Conservation (phyloP, 1,140 invertebrate species). For the Hylyphantes graminicola region DNA sequence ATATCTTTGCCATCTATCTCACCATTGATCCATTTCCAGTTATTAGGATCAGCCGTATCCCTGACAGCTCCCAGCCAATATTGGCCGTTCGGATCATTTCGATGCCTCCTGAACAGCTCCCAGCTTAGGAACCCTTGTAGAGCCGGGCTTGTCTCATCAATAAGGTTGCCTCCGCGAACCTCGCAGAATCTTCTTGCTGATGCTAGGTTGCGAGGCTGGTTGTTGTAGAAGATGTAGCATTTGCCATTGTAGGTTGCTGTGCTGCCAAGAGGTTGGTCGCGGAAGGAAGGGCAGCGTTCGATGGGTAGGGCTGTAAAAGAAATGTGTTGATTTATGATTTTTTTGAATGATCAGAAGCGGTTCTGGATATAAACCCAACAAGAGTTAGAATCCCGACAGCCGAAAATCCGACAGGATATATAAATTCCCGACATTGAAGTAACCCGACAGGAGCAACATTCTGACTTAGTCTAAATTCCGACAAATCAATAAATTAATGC, state of each 20-base stretch:
- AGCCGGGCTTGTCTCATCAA: constrained; percentile 93
- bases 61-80: constrained; percentile 94
- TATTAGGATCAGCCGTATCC: constrained; percentile 80
- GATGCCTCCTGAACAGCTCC: constrained; percentile 91
- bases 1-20: constrained; percentile 9
- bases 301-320: constrained; percentile 80
- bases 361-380: too few species aligned
- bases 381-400: too few species aligned
- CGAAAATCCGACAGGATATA: too few species aligned
- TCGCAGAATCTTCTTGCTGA: constrained; percentile 85
- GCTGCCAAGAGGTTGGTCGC: constrained; percentile 90
- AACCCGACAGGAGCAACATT: too few species aligned
- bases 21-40: constrained; percentile 89
- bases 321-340: too few species aligned
- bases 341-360: too few species aligned
- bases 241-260: constrained; percentile 95
- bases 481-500: too few species aligned
- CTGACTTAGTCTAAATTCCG: too few species aligned
- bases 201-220: constrained; percentile 83
- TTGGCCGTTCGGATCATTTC: constrained; percentile 88
- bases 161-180: constrained; percentile 81
- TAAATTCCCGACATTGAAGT: too few species aligned
- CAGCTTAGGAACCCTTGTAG: constrained; percentile 94
- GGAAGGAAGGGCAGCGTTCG: constrained; percentile 90
- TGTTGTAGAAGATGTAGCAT: constrained; percentile 95